These are phyloP conservation scores for Pungitius pungitius DNA, from an alignment of 2,113 vertebrate genomes.

Conservation along the genomic window DNA sequence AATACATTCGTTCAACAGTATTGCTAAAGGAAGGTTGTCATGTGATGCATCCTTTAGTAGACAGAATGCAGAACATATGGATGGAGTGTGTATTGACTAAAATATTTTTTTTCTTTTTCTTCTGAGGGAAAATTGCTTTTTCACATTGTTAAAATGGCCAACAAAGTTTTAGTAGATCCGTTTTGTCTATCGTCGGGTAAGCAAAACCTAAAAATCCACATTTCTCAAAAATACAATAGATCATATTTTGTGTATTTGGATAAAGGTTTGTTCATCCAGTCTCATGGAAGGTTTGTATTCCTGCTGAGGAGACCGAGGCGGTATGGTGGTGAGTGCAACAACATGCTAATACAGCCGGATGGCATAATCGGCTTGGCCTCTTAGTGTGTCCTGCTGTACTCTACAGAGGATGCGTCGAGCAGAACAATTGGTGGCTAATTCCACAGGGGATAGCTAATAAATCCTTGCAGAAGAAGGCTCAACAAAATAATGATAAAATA, in stretches of 20 bases:
- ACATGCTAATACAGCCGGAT: constrained; percentile 1
- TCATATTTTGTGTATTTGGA: background rate
- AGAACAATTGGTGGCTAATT: background rate
- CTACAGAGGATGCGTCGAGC: background rate
- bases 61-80: too few species aligned
- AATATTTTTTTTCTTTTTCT: background rate
- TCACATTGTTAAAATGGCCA: background rate
- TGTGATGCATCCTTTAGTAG: background rate
- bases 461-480: background rate
- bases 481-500: too few species aligned
- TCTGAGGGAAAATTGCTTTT: background rate
- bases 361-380: background rate
- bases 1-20: background rate
- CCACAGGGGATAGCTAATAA: background rate
- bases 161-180: background rate
- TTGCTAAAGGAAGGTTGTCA: background rate
- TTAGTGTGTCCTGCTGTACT: background rate
- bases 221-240: background rate
- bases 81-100: too few species aligned
- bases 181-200: background rate
- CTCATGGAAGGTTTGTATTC: background rate
- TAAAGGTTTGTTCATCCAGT: background rate
- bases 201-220: background rate
- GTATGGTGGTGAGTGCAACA: background rate
- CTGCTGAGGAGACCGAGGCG: background rate